phyloP scores from a whole-genome alignment of 2,113 vertebrate genomes.

The Python bivittatus region DNA sequence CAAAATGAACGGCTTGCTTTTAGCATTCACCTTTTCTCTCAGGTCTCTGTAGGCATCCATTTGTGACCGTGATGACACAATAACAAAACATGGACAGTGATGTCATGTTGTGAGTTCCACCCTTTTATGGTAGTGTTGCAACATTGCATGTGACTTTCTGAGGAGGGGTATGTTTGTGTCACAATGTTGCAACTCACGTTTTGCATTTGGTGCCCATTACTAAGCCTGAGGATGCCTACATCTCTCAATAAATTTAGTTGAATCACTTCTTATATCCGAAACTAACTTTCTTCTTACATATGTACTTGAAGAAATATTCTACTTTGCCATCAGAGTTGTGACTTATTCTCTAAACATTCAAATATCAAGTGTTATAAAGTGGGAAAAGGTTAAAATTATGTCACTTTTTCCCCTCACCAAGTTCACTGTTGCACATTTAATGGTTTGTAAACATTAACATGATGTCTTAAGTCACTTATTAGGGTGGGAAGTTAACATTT shows the following conservation, averaged over 20 bases:
- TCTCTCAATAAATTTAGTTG: no score
- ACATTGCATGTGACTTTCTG: no score
- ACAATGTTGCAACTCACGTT: no score
- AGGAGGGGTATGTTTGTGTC: no score
- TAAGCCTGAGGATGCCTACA: no score
- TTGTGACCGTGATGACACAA: not conserved
- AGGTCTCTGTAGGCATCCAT: not conserved
- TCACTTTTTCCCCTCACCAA: not conserved
- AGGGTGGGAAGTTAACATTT: slow-evolving; percentile 21
- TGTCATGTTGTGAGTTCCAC: no score
- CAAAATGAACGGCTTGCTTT: not conserved
- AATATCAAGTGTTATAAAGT: not conserved
- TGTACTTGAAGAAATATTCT: not conserved
- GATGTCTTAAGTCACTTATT: slow-evolving; percentile 21
- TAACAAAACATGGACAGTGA: not conserved
- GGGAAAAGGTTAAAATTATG: slow-evolving; percentile 15
- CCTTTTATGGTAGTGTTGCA: no score
- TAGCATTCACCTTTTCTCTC: not conserved
- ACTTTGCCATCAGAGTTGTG: not conserved
- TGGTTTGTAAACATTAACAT: slow-evolving; percentile 27
- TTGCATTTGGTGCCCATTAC: no score
- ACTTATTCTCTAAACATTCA: not conserved
- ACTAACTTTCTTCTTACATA: not conserved
- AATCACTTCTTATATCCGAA: not conserved
- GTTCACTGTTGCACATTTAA: slow-evolving; percentile 21